Evolutionary conservation across 2,797 vertebrate genomes (phyloP).

Genomic region (Oryzias dopingdopingensis): DNA sequence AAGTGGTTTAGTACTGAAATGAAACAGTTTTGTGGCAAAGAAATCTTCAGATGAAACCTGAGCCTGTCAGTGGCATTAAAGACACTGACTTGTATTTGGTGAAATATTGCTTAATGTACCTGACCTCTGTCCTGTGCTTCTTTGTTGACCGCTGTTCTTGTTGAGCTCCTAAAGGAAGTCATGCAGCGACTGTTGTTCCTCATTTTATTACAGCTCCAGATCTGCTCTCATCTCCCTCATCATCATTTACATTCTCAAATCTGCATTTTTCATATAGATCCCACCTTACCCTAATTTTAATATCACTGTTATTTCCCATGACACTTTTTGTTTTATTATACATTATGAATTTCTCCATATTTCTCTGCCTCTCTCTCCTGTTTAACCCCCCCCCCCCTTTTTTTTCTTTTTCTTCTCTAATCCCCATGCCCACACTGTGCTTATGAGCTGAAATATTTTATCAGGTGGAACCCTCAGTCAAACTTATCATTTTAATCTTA

Average conservation of each 20-base stretch:
- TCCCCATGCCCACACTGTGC: slow-evolving; percentile 84
- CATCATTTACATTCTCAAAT: slow-evolving; percentile 81
- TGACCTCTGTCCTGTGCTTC: neutral
- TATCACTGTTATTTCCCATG: slow-evolving; percentile 85
- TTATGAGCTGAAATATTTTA: slow-evolving; percentile 99
- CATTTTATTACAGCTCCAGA: slow-evolving; percentile 43
- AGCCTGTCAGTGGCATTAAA: no score
- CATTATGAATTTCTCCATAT: slow-evolving; percentile 80
- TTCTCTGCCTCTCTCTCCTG: slow-evolving; percentile 38
- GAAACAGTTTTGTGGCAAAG: no score
- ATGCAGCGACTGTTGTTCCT: slow-evolving; percentile 19
- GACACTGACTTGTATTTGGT: no score
- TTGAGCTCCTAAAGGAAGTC: neutral
- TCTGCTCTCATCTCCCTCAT: slow-evolving; percentile 61
- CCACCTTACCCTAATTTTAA: slow-evolving; percentile 82
- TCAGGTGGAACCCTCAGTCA: slow-evolving; percentile 88
- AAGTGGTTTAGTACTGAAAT: no score
- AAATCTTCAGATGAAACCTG: no score
- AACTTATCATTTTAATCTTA: slow-evolving; percentile 93
- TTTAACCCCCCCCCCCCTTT: slow-evolving; percentile 14
- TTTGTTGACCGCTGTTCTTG: neutral
- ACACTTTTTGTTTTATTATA: slow-evolving; percentile 85
- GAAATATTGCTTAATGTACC: no score
- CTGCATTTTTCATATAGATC: slow-evolving; percentile 83
- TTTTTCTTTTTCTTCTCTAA: slow-evolving; percentile 72